Base-by-base conservation (phyloP, 2,113 vertebrate genomes). In the Chaenocephalus aceratus region DNA sequence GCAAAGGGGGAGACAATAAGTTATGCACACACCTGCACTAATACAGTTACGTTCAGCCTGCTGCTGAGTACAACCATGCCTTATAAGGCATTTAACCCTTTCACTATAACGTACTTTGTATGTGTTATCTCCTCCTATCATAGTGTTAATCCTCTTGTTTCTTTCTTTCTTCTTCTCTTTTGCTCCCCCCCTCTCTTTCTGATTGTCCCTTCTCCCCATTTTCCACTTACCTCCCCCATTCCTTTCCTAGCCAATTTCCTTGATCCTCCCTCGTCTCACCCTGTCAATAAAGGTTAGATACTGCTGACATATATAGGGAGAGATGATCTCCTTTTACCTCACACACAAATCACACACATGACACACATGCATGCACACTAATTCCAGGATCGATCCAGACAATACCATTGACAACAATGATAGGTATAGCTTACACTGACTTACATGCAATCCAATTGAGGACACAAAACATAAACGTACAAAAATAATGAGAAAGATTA, bases 301-400 rank as follows among this genome's bases (percentile, higher is more conserved):
- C 48, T 62, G 51, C 73, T 68, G 76, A 80, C 46, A 66, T 49
- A 45, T 52, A 52, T 26, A 10, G 16, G 0, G n/a, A 23, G 51
- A 41, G 34, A 68, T 75, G 59, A 58, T 16, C 44, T 76, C 34
- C 34, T 60, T 86, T 79, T 54, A 57, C 64, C 54, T 48, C 7
- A 1, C 69, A 23, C 1, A 2, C 60, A 67, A 77, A 63, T 41
- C 60, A 30, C 23, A 52, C 56, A 45, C 30, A 51, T 44, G 30
- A 15, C 44, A 30, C 59, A 46, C 51, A 72, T 13, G 8, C 54
- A 41, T 23, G 46, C 26, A 18, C 44, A 26, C 15, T 21, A 49
- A 71, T 44, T 51, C 8, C 26, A 21, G 54, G 79, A 83, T 86
- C 59, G 46, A 85, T 69, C 60, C 9, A 15, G 59, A 18, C 57